Evolutionary conservation across 2,797 vertebrate species (phyloP).

Genomic region (Anguilla megastoma): DNA sequence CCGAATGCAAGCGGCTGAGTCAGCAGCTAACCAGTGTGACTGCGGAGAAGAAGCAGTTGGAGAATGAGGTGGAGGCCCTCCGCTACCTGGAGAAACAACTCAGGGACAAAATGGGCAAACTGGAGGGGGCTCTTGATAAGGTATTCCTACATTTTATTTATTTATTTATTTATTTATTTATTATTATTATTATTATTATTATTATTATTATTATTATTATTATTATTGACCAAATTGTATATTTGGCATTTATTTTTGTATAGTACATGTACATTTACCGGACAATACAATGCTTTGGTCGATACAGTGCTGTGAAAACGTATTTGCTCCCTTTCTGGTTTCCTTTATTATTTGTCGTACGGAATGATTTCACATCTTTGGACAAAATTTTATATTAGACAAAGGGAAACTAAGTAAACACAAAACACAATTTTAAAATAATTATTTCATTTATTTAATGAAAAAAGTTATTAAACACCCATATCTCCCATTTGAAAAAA

Average conservation of each 20-base stretch:
- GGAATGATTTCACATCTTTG: too few species aligned
- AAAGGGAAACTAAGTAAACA: too few species aligned
- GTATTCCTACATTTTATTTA: conserved; percentile 54
- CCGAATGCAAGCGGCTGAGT: conserved; percentile 68
- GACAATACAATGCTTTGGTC: too few species aligned
- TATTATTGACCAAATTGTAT: background rate
- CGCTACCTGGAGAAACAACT: conserved; percentile 70
- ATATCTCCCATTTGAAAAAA: too few species aligned
- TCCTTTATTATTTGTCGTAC: too few species aligned
- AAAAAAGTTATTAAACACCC: too few species aligned
- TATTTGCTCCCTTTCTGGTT: too few species aligned
- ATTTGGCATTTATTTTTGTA: background rate
- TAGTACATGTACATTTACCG: background rate
- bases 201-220: background rate
- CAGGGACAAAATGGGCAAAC: conserved; percentile 68
- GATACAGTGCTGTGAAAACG: too few species aligned
- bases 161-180: too few species aligned
- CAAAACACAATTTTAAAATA: too few species aligned
- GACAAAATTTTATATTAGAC: too few species aligned
- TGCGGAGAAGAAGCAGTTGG: conserved; percentile 75
- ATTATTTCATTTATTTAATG: too few species aligned
- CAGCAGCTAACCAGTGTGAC: conserved; percentile 65
- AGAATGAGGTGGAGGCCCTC: conserved; percentile 73
- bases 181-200: background rate
- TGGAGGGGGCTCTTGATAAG: conserved; percentile 83